Base-by-base conservation (phyloP, 1,140 invertebrate species). In the Pogonognathellus flavescens region DNA sequence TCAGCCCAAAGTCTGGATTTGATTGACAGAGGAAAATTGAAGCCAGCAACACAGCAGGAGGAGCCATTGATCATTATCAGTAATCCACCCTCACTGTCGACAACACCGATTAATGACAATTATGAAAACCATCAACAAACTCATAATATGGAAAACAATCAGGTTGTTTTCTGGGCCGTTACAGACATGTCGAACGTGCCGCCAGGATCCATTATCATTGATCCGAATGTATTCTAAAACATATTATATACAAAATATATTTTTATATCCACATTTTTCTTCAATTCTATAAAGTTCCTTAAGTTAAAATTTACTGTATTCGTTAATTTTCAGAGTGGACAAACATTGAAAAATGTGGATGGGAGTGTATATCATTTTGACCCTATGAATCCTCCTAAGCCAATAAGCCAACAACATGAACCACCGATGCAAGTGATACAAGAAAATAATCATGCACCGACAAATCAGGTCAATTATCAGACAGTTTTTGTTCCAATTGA, bases 201-300 rank as follows among this genome's bases (percentile, higher is more conserved):
- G 82, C 92, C 94, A 83, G 96, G 96, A 70, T 96, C 95, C 88
- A 92, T 97, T 86, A 94, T 97, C 86, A 96, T 97, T 89, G 95
- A 97, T 91, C 96, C 96, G 41, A 94, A 94, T 91, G 94, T 93
- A 87, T 1, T 16, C n/a, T n/a, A n/a, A n/a, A n/a, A n/a, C n/a
- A n/a, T n/a, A n/a, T n/a, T n/a, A n/a, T n/a, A n/a, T n/a, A n/a
- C n/a, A n/a, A n/a, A n/a, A n/a, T n/a, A n/a, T n/a, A n/a, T n/a
- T n/a, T n/a, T n/a, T n/a, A n/a, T n/a, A n/a, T n/a, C n/a, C 22
- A 80, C 20, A 49, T 31, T 80, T 49, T 41, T 25, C n/a, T n/a
- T n/a, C n/a, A n/a, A n/a, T n/a, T n/a, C n/a, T n/a, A n/a, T n/a
- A n/a, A n/a, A n/a, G n/a, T n/a, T n/a, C 11, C 55, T 2, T 57